Base-by-base conservation (phyloP, 2,113 vertebrate genomes). In the Aythya baeri region DNA sequence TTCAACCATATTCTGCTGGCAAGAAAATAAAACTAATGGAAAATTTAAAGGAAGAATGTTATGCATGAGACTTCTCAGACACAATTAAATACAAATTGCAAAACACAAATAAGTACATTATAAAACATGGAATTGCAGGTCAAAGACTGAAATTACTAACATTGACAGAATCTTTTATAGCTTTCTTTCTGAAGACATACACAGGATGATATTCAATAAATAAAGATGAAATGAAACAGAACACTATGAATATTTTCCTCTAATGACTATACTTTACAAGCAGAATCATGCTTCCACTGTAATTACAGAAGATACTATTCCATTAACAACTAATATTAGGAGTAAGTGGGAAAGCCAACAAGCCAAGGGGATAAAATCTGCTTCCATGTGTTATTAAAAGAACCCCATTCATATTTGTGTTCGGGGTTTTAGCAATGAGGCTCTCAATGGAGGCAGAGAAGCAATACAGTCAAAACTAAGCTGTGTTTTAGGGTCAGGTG, bases 361-460 rank as follows among this genome's bases (percentile, higher is more conserved):
- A 89, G 38, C 20, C n/a, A 67, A 66, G 72, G 59, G 76, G 81
- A 78, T 94, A 88, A 84, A 80, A 86, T 88, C 29, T 86, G 54
- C 63, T 93, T 79, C 84, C 71, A 52, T 50, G 17, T 57, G 32
- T 46, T 73, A 66, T 86, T 88, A 75, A 61, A 71, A 83, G 86
- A 85, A 73, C 5, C 72, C 52, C 36, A 87, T 85, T 85, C 78
- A 87, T 55, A 93, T 90, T 6, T 38, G 38, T 77, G 36, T 87
- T 91, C 93, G 59, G 62, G 71, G 22, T 79, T 65, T 83, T 43
- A 73, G 85, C 26, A n/a, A 92, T 73, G 80, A 90, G 91, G 62
- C 59, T 94, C 93, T 94, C 86, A 52, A 66, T 26, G 75, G 90
- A 97, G 88, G 59, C 76, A 90, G 94, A 95, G 97, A 97, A 92